A percentile compares a stretch with the other conserved stretches of the same genome.
Evolutionary conservation across 2,113 vertebrate genomes (phyloP).

Genomic region (Oxygymnocypris stewartii): DNA sequence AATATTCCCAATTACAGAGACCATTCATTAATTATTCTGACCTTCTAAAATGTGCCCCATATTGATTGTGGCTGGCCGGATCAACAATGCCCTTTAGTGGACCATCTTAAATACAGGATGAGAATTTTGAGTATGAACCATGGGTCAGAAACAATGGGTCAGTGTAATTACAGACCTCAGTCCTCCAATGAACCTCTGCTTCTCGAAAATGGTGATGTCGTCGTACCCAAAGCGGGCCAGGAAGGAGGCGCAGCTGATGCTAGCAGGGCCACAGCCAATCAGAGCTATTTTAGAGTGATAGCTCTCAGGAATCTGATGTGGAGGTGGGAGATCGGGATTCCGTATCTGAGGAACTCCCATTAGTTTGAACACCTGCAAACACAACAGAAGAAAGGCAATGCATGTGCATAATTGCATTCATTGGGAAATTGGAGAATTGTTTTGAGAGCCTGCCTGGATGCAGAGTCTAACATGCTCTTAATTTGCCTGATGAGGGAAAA

Average conservation of each 20-base stretch:
- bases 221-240: slow-evolving; percentile 82
- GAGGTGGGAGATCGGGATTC: slow-evolving; percentile 72
- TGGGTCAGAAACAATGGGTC: too few species aligned
- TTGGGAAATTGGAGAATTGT: background rate
- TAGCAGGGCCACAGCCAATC: slow-evolving; percentile 83
- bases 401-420: background rate
- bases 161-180: slow-evolving; percentile 77
- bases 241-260: slow-evolving; percentile 85
- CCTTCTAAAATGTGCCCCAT: slow-evolving; percentile 68
- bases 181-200: slow-evolving; percentile 79
- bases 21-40: slow-evolving; percentile 71
- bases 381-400: background rate
- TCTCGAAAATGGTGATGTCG: slow-evolving; percentile 84
- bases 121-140: slow-evolving; percentile 43
- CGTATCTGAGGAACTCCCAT: slow-evolving; percentile 85
- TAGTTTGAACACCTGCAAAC: slow-evolving; percentile 79
- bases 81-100: slow-evolving; percentile 68
- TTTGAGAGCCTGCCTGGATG: background rate
- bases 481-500: background rate
- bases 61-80: slow-evolving; percentile 65
- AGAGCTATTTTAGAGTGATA: slow-evolving; percentile 82
- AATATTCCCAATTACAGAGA: slow-evolving; percentile 74
- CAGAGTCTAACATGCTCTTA: slow-evolving; percentile 23
- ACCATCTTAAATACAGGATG: slow-evolving; percentile 59
- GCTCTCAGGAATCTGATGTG: slow-evolving; percentile 73